Percentiles rank a stretch among this genome's conserved stretches.
Conservation (phyloP, 2,888 invertebrate genomes). For the Tolmerus cingulatus region DNA sequence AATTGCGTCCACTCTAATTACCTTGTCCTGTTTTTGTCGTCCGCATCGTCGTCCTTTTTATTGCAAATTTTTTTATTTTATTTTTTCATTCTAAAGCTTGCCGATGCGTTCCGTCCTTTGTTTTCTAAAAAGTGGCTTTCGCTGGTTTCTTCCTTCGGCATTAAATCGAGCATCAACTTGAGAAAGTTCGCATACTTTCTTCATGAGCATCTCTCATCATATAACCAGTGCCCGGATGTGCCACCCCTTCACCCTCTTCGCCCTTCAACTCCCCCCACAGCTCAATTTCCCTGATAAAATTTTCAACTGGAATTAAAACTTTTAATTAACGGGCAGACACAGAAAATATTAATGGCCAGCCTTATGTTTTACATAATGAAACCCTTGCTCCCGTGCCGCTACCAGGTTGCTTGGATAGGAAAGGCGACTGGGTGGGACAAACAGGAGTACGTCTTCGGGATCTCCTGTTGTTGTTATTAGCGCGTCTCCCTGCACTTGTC, state of each 20-base stretch:
- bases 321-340: constrained; percentile 49
- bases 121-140: background rate
- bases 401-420: background rate
- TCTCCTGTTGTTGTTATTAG: background rate
- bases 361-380: constrained; percentile 43
- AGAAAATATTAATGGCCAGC: constrained; percentile 43
- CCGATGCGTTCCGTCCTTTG: constrained; percentile 5
- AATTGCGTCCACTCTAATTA: background rate
- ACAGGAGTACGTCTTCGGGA: background rate
- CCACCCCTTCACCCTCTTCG: background rate
- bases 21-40: background rate
- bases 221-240: background rate
- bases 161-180: constrained; percentile 33
- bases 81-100: background rate
- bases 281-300: constrained; percentile 50
- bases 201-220: background rate
- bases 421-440: background rate
- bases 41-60: background rate
- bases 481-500: constrained; percentile 3
- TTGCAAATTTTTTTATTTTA: background rate
- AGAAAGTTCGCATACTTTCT: constrained; percentile 7
- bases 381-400: background rate
- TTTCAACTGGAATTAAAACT: constrained; percentile 52
- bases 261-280: constrained; percentile 16
- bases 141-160: constrained; percentile 3